Evolutionary conservation across 1,140 invertebrate species (phyloP).

Genomic region (Cydia amplana): DNA sequence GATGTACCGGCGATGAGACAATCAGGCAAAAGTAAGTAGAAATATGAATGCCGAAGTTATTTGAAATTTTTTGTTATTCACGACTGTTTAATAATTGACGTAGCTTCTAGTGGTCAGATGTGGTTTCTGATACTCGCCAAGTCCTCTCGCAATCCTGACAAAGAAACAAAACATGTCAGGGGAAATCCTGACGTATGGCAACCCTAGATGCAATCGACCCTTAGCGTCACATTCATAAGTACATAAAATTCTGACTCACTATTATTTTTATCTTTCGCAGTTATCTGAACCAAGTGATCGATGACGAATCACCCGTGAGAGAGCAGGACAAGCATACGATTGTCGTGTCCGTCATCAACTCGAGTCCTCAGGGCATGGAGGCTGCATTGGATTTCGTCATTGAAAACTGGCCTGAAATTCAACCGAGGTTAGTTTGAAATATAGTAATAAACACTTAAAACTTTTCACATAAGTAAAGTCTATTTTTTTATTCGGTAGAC

Average conservation of each 20-base stretch:
- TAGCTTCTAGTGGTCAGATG: no score
- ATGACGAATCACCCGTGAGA: slow-evolving; percentile 53
- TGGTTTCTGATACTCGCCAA: no score
- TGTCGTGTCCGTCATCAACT: slow-evolving; percentile 62
- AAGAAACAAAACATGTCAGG: no score
- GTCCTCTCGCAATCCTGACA: no score
- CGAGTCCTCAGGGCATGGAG: slow-evolving; percentile 63
- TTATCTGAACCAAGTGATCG: slow-evolving; percentile 65
- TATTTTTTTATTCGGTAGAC: no score
- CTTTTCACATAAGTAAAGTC: no score
- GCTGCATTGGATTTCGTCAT: slow-evolving; percentile 66
- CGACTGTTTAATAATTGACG: no score
- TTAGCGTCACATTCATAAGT: no score
- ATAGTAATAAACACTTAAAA: no score
- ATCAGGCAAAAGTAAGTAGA: slow-evolving; percentile 59
- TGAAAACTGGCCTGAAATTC: slow-evolving; percentile 63
- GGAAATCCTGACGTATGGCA: no score
- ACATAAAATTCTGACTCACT: neutral
- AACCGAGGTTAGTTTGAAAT: slow-evolving; percentile 52
- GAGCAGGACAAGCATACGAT: slow-evolving; percentile 69
- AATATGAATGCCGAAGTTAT: neutral
- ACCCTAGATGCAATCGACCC: no score
- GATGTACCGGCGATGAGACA: slow-evolving; percentile 78
- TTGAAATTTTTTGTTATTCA: no score
- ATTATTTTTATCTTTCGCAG: slow-evolving; percentile 43